Base-by-base conservation (phyloP, 1,140 invertebrate species). In the Branchinecta lindahli region DNA sequence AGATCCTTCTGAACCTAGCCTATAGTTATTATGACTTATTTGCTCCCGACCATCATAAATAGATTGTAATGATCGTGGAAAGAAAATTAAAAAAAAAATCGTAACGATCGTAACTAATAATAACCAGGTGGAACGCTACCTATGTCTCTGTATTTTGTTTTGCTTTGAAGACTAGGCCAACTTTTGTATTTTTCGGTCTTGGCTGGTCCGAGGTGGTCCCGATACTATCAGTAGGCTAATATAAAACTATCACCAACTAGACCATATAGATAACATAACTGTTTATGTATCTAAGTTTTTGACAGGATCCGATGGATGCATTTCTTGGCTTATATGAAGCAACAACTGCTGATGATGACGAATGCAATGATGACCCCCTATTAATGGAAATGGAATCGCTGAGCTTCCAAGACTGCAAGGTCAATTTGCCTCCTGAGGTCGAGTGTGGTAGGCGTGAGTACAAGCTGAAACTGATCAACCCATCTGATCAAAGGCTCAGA, bases 381-480 rank as follows among this genome's bases (percentile, higher is more conserved):
- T 66, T 71, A 33, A 68, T 72, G 71, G 33, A 33, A 5, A 33
- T 33, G 33, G 44, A 66, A 52, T 70, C 72, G 52, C 65, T 72
- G 20, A 47, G 68, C 46, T 46, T 66, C 9, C 15, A 20, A 46
- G 68, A 68, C 66, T 47, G 68, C 68, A 46, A 61, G 45, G 77
- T 76, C 67, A 75, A 80, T 70, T 78, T 96, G 45, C 93, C 94
- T 0, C 92, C 92, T 0, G 92, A 96, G 77, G 90, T 90, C 0
- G 86, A 93, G 75, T 84, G 91, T 70, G 92, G 92, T 8, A 95
- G 95, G 79, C 85, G 95, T 45, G 92, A 96, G 79, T 96, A 96
- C 77, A 96, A 96, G 80, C 78, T 96, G 66, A 94, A 94, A 77
- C 80, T 93, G 69, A 85, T 93, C 5, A 89, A 87, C 79, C 88